Conservation (phyloP, 53 echinoderm and acorn worm genomes). For the Astropecten irregularis region DNA sequence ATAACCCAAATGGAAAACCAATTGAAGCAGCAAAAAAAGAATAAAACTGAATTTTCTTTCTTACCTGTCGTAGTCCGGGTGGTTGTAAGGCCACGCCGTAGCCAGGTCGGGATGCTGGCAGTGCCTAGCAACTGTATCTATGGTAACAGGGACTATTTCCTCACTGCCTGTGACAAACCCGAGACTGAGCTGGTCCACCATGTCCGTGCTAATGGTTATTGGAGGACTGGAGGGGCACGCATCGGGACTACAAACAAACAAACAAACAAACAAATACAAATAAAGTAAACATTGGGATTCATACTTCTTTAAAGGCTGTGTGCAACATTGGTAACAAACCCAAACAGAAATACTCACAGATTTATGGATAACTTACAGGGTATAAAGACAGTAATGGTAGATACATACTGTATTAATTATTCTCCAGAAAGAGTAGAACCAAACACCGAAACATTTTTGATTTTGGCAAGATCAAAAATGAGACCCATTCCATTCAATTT, state of each 20-base stretch:
- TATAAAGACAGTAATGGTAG: too few relatives aligned
- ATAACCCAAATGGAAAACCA: not conserved
- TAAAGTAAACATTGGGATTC: not conserved
- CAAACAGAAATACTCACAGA: too few relatives aligned
- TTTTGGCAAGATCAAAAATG: too few relatives aligned
- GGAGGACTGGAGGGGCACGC: constrained; percentile 65
- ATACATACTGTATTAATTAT: too few relatives aligned
- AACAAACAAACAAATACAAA: not conserved
- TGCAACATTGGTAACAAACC: too few relatives aligned
- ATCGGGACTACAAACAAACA: constrained; percentile 8
- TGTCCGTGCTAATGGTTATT: constrained; percentile 70
- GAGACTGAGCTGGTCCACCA: constrained; percentile 46
- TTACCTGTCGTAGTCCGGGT: constrained; percentile 71
- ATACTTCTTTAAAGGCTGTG: too few relatives aligned
- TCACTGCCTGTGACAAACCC: constrained; percentile 18
- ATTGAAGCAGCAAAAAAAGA: too few relatives aligned
- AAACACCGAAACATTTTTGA: too few relatives aligned
- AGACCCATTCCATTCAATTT: too few relatives aligned
- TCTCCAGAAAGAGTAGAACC: too few relatives aligned
- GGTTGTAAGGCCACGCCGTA: constrained; percentile 76
- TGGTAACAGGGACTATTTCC: constrained; percentile 46
- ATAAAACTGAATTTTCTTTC: not conserved
- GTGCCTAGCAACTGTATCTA: constrained; percentile 31
- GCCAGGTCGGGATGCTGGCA: constrained; percentile 55
- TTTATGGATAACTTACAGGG: too few relatives aligned